A percentile compares a stretch with the other conserved stretches of the same genome.
phyloP scores from a whole-genome alignment of 2,888 invertebrate genomes.

The Lingula anatina region DNA sequence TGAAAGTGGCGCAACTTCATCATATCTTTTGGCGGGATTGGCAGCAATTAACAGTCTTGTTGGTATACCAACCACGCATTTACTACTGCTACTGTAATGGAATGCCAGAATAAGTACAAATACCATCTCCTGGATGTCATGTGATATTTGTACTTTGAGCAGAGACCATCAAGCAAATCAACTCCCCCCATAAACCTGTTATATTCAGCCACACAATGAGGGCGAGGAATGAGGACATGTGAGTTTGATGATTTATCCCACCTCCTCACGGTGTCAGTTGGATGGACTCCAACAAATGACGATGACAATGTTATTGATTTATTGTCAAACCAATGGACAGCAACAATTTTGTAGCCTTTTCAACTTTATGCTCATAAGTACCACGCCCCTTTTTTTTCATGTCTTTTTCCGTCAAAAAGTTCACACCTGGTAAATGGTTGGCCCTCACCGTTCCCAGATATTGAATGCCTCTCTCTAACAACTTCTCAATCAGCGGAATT shows the following conservation, averaged over 20 bases:
- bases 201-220: conserved; percentile 3
- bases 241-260: conserved; percentile 8
- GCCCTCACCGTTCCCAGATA: conserved; percentile 11
- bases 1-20: conserved; percentile 2
- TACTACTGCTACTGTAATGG: not conserved
- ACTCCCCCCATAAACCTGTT: conserved; percentile 10
- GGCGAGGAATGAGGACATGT: not conserved
- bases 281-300: conserved; percentile 12
- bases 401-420: conserved; percentile 13
- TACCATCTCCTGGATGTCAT: conserved; percentile 4
- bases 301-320: conserved; percentile 13
- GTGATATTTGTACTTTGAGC: not conserved
- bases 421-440: conserved; percentile 10
- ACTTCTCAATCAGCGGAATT: conserved; percentile 3
- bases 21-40: not conserved
- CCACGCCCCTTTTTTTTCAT: conserved; percentile 13
- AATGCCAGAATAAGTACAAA: conserved; percentile 4
- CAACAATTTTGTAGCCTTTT: conserved; percentile 7
- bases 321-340: conserved; percentile 18
- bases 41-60: not conserved
- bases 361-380: conserved; percentile 9
- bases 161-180: conserved; percentile 4
- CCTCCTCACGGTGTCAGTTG: conserved; percentile 5
- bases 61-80: conserved; percentile 8
- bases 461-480: conserved; percentile 4